Conservation (phyloP, 2,888 invertebrate species). For the Galerucella calmariensis region DNA sequence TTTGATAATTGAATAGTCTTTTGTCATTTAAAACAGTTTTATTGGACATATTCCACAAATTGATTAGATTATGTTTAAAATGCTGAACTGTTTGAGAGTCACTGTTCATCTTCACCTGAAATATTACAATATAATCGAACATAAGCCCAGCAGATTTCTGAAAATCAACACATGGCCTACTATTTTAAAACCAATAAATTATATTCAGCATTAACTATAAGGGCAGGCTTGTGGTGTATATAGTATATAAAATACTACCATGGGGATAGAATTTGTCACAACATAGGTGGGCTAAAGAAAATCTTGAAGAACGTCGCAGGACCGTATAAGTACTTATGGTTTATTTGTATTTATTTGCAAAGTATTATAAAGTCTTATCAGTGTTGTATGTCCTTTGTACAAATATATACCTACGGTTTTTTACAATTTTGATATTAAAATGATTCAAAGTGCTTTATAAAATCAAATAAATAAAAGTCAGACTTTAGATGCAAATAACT, state of each 20-base stretch:
- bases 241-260: not conserved
- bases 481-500: too few species aligned
- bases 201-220: slow-evolving; percentile 24
- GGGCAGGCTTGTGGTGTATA: slow-evolving; percentile 39
- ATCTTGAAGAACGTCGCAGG: not conserved
- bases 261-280: slow-evolving; percentile 48
- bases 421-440: too few species aligned
- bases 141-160: slow-evolving; percentile 40
- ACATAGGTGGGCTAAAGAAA: slow-evolving; percentile 46
- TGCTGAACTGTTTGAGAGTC: slow-evolving; percentile 14
- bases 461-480: too few species aligned
- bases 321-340: not conserved
- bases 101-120: slow-evolving; percentile 29
- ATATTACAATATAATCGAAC: slow-evolving; percentile 33
- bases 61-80: too few species aligned
- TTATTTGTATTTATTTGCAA: not conserved
- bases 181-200: slow-evolving; percentile 45
- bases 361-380: too few species aligned
- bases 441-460: too few species aligned
- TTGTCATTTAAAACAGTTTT: too few species aligned
- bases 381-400: too few species aligned
- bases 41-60: too few species aligned
- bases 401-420: too few species aligned
- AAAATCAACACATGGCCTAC: slow-evolving; percentile 54
- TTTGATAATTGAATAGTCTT: too few species aligned